Evolutionary conservation across 2,888 invertebrate species (phyloP).

Genomic region (Trichacis sp.): DNA sequence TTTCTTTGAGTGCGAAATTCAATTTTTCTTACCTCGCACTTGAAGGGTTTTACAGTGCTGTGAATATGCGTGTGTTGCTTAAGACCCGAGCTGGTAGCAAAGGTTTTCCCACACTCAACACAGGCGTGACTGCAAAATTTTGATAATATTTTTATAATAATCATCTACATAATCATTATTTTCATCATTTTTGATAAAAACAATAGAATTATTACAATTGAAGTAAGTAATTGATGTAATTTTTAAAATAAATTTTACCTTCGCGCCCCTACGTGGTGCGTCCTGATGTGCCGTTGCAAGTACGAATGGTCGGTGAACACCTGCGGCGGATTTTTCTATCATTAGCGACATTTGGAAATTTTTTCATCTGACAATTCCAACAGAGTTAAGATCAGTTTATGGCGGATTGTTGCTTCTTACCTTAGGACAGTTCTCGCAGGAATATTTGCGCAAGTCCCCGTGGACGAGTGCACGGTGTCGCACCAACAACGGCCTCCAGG

Average conservation of each 20-base stretch:
- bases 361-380: background rate
- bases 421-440: conserved; percentile 93
- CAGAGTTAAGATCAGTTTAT: background rate
- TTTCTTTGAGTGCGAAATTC: no score
- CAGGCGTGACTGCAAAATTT: conserved; percentile 98
- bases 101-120: conserved; percentile 98
- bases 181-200: no score
- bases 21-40: conserved; percentile 96
- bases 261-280: conserved; percentile 95
- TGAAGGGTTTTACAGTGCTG: conserved; percentile 97
- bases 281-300: conserved; percentile 95
- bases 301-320: conserved; percentile 97
- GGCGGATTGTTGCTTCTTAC: conserved; percentile 69
- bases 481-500: conserved; percentile 83
- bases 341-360: conserved; percentile 60
- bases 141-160: no score
- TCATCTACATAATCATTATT: no score
- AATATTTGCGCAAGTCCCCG: conserved; percentile 86
- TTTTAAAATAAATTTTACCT: no score
- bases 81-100: conserved; percentile 95
- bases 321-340: conserved; percentile 73
- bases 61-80: conserved; percentile 99
- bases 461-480: conserved; percentile 86
- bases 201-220: no score
- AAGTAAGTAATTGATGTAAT: no score